A percentile compares a stretch with the other conserved stretches of the same genome.
Evolutionary conservation across 2,113 vertebrate species (phyloP).

Genomic region (Erinaceus europaeus): DNA sequence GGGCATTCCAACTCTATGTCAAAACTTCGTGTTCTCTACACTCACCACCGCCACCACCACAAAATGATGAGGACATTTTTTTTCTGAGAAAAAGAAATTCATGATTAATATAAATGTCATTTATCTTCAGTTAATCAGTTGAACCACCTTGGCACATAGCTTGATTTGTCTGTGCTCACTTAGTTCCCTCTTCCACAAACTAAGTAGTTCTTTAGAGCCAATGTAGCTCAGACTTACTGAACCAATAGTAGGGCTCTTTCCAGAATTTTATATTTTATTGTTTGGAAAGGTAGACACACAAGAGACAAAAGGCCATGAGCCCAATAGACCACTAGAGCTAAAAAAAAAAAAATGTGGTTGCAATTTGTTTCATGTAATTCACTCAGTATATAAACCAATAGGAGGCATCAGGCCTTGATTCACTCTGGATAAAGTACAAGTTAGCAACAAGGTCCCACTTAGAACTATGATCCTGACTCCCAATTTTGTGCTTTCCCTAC

Average conservation of each 20-base stretch:
- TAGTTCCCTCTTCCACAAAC: neutral
- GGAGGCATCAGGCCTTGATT: neutral
- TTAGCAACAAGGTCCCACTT: neutral
- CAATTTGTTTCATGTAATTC: neutral
- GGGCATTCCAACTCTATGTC: neutral
- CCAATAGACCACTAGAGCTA: neutral
- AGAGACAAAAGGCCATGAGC: neutral
- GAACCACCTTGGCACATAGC: neutral
- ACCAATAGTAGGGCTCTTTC: neutral
- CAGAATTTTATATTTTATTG: neutral
- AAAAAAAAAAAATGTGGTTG: neutral
- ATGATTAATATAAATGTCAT: neutral
- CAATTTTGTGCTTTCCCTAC: neutral
- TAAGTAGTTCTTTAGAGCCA: neutral
- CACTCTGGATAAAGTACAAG: neutral
- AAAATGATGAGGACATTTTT: neutral
- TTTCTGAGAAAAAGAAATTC: neutral
- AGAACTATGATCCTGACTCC: neutral
- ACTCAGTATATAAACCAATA: neutral
- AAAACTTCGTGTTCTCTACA: slow-evolving; percentile 7
- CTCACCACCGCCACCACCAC: neutral
- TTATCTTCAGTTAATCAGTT: neutral
- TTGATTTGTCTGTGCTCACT: neutral
- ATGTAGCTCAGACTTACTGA: neutral
- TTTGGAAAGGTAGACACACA: neutral